Percentiles rank a stretch among this genome's conserved stretches.
Conservation (phyloP, 2,888 invertebrate species). For the Drosophila kanekoi region DNA sequence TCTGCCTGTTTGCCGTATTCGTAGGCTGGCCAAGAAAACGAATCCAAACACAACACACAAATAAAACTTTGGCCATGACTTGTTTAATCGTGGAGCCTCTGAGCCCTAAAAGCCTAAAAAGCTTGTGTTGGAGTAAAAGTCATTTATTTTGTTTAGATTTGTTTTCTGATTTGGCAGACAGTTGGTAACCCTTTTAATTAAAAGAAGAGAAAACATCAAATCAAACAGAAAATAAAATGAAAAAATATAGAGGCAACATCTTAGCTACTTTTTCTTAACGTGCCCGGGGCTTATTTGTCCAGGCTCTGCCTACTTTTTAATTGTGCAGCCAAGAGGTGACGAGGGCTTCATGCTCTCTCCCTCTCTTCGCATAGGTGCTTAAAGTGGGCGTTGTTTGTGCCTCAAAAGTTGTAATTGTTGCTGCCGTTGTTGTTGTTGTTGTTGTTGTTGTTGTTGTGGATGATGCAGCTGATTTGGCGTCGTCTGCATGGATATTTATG, state of each 20-base stretch:
- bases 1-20: slow-evolving; percentile 8
- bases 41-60: too few species aligned
- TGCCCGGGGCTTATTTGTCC: slow-evolving; percentile 60
- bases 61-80: slow-evolving; percentile 59
- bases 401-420: slow-evolving; percentile 66
- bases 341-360: slow-evolving; percentile 28
- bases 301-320: slow-evolving; percentile 64
- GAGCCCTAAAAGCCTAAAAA: slow-evolving; percentile 29
- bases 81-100: slow-evolving; percentile 43
- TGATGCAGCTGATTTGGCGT: slow-evolving; percentile 72
- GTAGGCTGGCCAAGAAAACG: slow-evolving; percentile 16
- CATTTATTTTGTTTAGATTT: slow-evolving; percentile 75
- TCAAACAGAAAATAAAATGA: slow-evolving; percentile 22
- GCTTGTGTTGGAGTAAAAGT: slow-evolving; percentile 64
- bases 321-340: slow-evolving; percentile 45
- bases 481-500: slow-evolving; percentile 66
- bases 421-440: slow-evolving; percentile 16
- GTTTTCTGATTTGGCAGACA: slow-evolving; percentile 68
- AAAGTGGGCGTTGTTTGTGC: slow-evolving; percentile 71
- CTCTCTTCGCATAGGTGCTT: slow-evolving; percentile 53
- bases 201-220: slow-evolving; percentile 63
- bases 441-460: slow-evolving; percentile 57
- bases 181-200: slow-evolving; percentile 72
- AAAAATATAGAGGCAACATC: slow-evolving; percentile 12
- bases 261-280: slow-evolving; percentile 42